Evolutionary conservation across 2,888 invertebrate genomes (phyloP).

Genomic region (Agriopis leucophaearia): DNA sequence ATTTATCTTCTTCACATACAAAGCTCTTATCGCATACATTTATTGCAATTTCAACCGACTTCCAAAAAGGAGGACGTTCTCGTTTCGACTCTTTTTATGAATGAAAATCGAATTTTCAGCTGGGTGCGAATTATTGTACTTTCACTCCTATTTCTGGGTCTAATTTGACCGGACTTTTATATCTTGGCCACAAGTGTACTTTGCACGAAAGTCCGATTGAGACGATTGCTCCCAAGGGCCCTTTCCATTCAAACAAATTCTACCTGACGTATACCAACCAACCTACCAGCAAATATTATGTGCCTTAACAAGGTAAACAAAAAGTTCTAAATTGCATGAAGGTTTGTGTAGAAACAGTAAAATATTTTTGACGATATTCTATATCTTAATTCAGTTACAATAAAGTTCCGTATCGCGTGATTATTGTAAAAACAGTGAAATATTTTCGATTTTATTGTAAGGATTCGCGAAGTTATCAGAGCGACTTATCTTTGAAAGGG

Average conservation of each 20-base stretch:
- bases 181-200: slow-evolving; percentile 3
- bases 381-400: neutral
- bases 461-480: slow-evolving; percentile 10
- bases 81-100: too few species aligned
- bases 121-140: too few species aligned
- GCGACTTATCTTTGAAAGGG: slow-evolving; percentile 12
- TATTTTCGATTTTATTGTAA: slow-evolving; percentile 19
- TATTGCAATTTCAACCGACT: neutral
- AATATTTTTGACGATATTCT: slow-evolving; percentile 5
- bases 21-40: neutral
- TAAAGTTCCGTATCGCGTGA: slow-evolving; percentile 5
- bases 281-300: neutral
- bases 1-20: neutral
- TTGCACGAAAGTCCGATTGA: neutral
- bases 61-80: too few species aligned
- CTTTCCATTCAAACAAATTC: slow-evolving; percentile 9
- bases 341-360: neutral
- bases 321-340: neutral
- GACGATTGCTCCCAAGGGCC: slow-evolving; percentile 10
- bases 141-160: too few species aligned
- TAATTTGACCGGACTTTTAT: too few species aligned
- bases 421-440: neutral
- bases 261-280: neutral
- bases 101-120: too few species aligned
- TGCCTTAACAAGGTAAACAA: neutral